Conservation (phyloP, 2,888 invertebrate species). For the Apodemia zela region DNA sequence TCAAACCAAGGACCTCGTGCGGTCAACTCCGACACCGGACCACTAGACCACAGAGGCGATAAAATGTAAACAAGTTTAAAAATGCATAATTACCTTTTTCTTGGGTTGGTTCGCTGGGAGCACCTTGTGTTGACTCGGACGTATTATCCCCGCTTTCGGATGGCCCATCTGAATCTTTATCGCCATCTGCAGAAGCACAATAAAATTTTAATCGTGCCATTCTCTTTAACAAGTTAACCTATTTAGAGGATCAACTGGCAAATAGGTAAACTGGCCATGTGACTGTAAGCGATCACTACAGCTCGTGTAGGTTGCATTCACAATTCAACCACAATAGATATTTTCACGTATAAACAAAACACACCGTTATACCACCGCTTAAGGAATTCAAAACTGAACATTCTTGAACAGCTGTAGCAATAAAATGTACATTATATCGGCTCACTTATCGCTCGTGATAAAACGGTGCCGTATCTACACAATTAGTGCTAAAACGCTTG, state of each 20-base stretch:
- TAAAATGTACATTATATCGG: slow-evolving; percentile 56
- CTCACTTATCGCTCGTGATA: slow-evolving; percentile 60
- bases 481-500: slow-evolving; percentile 31
- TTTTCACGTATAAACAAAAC: slow-evolving; percentile 36
- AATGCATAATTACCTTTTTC: slow-evolving; percentile 61
- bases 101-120: slow-evolving; percentile 68
- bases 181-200: slow-evolving; percentile 62
- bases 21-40: too few relatives aligned
- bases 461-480: slow-evolving; percentile 50
- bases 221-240: slow-evolving; percentile 17
- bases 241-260: not conserved
- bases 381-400: slow-evolving; percentile 73
- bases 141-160: slow-evolving; percentile 78
- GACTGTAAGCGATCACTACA: not conserved
- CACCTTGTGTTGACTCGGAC: slow-evolving; percentile 70
- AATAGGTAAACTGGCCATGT: not conserved
- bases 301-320: not conserved
- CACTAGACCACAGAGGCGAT: too few relatives aligned
- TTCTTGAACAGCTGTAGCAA: slow-evolving; percentile 48
- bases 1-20: too few relatives aligned
- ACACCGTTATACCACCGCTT: slow-evolving; percentile 73
- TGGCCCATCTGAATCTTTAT: slow-evolving; percentile 75
- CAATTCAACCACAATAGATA: not conserved
- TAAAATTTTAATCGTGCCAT: slow-evolving; percentile 20
- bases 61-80: not conserved